Evolutionary conservation across 2,797 vertebrate genomes (phyloP), one percentile per base, ranked within the genome.

Genomic region (Pristis pectinata): DNA sequence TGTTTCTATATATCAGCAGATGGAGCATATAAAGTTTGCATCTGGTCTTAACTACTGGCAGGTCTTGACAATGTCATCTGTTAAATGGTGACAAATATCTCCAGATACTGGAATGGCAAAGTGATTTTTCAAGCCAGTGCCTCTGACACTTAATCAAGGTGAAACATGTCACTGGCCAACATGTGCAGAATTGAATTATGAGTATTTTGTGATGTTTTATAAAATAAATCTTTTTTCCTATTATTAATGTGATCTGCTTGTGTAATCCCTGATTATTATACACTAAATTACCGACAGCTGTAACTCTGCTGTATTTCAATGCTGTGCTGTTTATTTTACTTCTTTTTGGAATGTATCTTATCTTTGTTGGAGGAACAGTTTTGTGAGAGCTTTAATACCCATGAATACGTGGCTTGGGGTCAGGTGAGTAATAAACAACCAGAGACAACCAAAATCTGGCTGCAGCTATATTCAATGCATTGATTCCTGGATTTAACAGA

Each of bases 71-170:
- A 94, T 94, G 49, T 94, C 92, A 94, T 94, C 70, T 53, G 92
- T 94, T 94, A 94, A 70, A 76, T 94, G 44, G 44, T 94, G 92
- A 94, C 44, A 76, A 94, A 94, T 94, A 64, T 91, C 61, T 41
- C n/a, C 87, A 91, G 61, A n/a, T 91, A 94, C 41, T 34, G 13
- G 27, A 19, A 15, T 94, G 64, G 92, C 92, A 94, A 94, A 94
- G 92, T 94, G 49, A 94, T 94, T 94, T 94, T 94, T 94, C 92
- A 94, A 94, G 92, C 92, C 92, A 74, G 72, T 76, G 70, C 92
- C 72, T 94, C 70, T 94, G 92, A 94, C 92, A 76, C 72, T 93
- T 94, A 94, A 94, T 94, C 92, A 76, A n/a, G 70, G 94, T 94
- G 70, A 94, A 94, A 94, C 44, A 94, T 94, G 22, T 30, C 27